Evolutionary conservation across 2,888 invertebrate genomes (phyloP), one percentile per base, ranked within the genome.

Genomic region (Xylota sylvarum): DNA sequence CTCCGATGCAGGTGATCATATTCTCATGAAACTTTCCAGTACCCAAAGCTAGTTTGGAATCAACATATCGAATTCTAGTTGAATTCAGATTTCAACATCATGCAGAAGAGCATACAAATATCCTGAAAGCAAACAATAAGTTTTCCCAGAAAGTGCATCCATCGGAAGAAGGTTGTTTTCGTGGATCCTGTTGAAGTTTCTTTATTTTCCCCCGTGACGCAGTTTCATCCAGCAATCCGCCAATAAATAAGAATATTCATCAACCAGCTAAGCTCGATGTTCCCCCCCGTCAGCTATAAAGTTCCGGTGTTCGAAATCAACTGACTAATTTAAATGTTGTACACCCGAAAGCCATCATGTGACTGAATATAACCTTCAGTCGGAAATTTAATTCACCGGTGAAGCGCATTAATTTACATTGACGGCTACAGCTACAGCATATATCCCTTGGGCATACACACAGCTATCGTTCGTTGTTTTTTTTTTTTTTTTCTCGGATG

Each of bases 261-360:
- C 19, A 19, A 9, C 9, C 0, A 6, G 19, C 19, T 12, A 27
- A 50, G 27, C 14, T 5, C 23, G 9, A 6, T n/a, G n/a, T 4
- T 4, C 30, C 6, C 4, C 7, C 14, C 9, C 5, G 5, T 4
- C 7, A 30, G 43, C 30, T 19, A 17, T 7, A 56, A 17, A 70
- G 32, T 70, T 70, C 19, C 46, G 32, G 7, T 30, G 17, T n/a
- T 48, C 17, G 7, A 48, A 58, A 37, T 60, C 60, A 35, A 27
- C 35, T 56, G 19, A n/a, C 46, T 77, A 58, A 58, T 77, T 77
- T 58, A 37, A 77, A 77, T 67, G 56, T 55, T 27, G 17, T 6
- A 64, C 14, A 56, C 10, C 52, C 56, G 5, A 40, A 37, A 37
- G 52, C 62, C 62, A 27, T 37, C 46, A 32, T 65, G 32, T 35